Base-by-base conservation (phyloP, 2,797 vertebrate genomes). In the Falco rusticolus region DNA sequence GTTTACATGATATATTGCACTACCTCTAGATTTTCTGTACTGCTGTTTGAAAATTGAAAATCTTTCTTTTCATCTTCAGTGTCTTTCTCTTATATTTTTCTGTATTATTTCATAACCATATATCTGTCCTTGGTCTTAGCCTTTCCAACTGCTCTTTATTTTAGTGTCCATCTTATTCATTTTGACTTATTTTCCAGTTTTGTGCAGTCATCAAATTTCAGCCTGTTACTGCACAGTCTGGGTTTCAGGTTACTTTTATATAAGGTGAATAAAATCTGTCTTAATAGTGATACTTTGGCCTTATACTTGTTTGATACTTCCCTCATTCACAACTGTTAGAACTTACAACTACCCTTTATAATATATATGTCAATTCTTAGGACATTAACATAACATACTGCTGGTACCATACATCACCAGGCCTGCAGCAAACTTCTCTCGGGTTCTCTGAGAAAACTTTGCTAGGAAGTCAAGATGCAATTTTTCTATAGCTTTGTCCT, bases 201-300 rank as follows among this genome's bases (percentile, higher is more conserved):
- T 93, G 96, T 96, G 57, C 69, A 95, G 84, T 97, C 96, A 97
- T 97, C 96, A 96, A 76, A 93, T 96, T 97, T 97, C 90, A 89
- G 78, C 75, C 71, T 76, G 77, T 86, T 94, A 93, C 45, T 86
- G 92, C 86, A 95, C 92, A 93, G 92, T 92, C 69, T 87, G 68
- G 92, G 71, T 95, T 96, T 89, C 75, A 56, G 28, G 71, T 92
- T 96, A 95, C 90, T 93, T 93, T 89, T 88, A 89, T 94, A 68
- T 89, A 96, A 95, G 74, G 75, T 59, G 88, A 95, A 90, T 91
- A 89, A 90, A 94, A 95, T 94, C 78, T 81, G 31, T 96, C 95
- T 94, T 95, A 91, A 94, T 96, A 95, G 85, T 90, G 90, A 85
- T 92, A 84, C 81, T 93, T 91, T 96, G 91, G 94, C 93, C 89